Evolutionary conservation across 2,113 vertebrate species (phyloP), one percentile per base, ranked within the genome.

Genomic region (Lonchura striata): DNA sequence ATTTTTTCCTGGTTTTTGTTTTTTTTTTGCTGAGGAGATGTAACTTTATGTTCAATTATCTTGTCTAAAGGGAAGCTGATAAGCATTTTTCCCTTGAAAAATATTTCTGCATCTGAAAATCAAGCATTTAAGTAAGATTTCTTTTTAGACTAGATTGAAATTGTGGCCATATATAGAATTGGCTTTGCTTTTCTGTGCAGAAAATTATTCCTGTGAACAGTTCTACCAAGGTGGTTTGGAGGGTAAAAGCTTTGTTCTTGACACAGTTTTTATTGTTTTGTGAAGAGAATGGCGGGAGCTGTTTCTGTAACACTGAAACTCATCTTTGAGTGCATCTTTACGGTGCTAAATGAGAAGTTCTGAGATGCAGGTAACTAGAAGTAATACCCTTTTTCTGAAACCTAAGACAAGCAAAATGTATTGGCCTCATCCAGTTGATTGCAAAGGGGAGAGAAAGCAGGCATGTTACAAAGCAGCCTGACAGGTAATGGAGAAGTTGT

Each of bases 241-340:
- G 72, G 85, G 64, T 78, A 52, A 94, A 93, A 86, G 39, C 79
- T 95, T 94, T 93, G 47, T 86, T 96, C 76, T 66, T 81, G 90
- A 78, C n/a, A 56, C 12, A 33, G 17, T 52, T 86, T 66, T 86
- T 82, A 57, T 37, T 85, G 37, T 72, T 85, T 74, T 90, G 35
- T 82, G 79, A 86, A 74, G 42, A 41, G n/a, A 89, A 61, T 79
- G 46, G 53, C 82, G 54, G 46, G 46, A 94, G 57, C 57, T 84
- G 25, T 82, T 92, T 78, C 44, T 77, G 16, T 82, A 63, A 74
- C 68, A 77, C 39, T 54, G 85, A 90, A 94, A 75, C 50, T 81
- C 68, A 37, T 92, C 71, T 88, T 71, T 49, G 59, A 90, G 70
- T 52, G 60, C 47, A 79, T 80, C 64, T 72, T 77, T 59, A 44